Evolutionary conservation across 1,140 invertebrate genomes (phyloP), one percentile per base, ranked within the genome.

Genomic region (Drosophila kanapiae): DNA sequence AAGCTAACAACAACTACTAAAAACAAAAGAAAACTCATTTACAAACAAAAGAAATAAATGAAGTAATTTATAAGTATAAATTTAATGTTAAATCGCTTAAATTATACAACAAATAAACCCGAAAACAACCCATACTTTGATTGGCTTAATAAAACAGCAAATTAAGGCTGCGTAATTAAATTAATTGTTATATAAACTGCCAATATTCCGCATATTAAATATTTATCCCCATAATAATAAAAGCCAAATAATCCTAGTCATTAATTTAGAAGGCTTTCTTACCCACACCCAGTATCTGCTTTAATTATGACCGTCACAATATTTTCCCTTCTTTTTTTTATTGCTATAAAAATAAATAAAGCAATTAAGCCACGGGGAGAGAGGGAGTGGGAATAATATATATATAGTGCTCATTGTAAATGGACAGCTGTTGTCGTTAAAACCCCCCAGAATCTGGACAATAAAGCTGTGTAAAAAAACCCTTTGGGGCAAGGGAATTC

Each of bases 401-500:
- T 35, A 5, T 38, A 37, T 35, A 53, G 53, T 37, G 23, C 38
- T 40, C 29, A 65, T 35, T 61, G 56, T 35, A 37, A 45, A 37
- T 43, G 63, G 62, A 62, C 63, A 65, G 63, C 63, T 45, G 63
- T 62, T 40, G 62, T 43, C 62, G 53, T 43, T 14, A 43, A 63
- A 47, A 14, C 13, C 23, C n/a, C 29, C 13, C 38, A 67, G 45
- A 70, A 54, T 49, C 38, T 37, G 67, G 38, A 35, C 38, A 43
- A 29, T 67, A 67, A 65, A 37, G 61, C 23, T 23, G 31, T 23
- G 48, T 10, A 61, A 37, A 68, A 6, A 16, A 61, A 54, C 67
- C 67, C 48, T 70, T 70, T 29, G 48, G 42, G 48, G n/a, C 38
- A 37, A 27, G 11, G 11, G 42, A 43, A 27, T 53, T 71, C 40